phyloP scores from a whole-genome alignment of 2,797 vertebrate genomes.

The Mormyrus proboscirostris region DNA sequence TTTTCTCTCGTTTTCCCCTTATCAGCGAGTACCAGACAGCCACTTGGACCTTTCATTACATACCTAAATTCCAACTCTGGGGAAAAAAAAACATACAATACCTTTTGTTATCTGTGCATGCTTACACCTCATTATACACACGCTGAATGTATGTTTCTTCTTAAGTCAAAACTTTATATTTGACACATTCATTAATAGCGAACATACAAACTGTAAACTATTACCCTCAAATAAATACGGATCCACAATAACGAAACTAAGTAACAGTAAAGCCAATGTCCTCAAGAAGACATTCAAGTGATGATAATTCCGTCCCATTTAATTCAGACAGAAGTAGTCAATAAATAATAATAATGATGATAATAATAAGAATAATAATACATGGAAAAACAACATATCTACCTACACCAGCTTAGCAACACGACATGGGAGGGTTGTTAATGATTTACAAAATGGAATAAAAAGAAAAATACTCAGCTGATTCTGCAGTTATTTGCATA shows the following conservation, averaged over 20 bases:
- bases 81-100: background rate
- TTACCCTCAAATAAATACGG: background rate
- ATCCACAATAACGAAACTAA: background rate
- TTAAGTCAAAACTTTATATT: background rate
- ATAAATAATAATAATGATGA: background rate
- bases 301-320: background rate
- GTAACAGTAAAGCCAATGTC: background rate
- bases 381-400: background rate
- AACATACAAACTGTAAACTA: background rate
- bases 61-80: background rate
- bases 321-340: background rate
- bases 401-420: background rate
- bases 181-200: background rate
- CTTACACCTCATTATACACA: background rate
- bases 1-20: background rate
- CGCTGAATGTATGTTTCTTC: background rate
- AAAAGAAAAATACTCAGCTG: background rate
- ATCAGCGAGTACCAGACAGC: background rate
- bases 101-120: background rate
- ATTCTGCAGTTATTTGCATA: background rate
- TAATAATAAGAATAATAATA: background rate
- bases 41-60: background rate
- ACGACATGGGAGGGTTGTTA: background rate
- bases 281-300: background rate
- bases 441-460: background rate